phyloP scores from a whole-genome alignment of 2,113 vertebrate genomes.

The Ivindomyrus marchei region DNA sequence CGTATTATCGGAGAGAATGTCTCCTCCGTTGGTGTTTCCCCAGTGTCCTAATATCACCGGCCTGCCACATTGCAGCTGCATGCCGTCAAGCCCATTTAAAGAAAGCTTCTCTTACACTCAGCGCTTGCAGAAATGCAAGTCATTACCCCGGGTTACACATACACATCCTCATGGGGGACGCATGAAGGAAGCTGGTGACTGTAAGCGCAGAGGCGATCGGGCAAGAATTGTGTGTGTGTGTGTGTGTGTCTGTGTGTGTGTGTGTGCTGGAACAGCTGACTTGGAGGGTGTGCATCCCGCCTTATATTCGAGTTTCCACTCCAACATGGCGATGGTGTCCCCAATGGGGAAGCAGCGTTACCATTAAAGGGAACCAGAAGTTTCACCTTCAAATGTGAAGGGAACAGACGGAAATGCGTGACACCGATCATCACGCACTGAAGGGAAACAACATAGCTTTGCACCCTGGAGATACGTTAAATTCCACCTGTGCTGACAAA shows the following conservation, averaged over 20 bases:
- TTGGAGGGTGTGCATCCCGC: neutral
- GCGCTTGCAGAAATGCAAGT: slow-evolving; percentile 24
- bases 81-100: neutral
- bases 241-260: neutral
- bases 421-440: neutral
- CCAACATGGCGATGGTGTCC: neutral
- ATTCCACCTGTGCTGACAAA: neutral
- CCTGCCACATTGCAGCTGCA: neutral
- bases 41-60: neutral
- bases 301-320: neutral
- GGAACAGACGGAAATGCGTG: neutral
- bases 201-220: neutral
- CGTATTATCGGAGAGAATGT: neutral
- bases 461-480: neutral
- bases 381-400: neutral
- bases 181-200: neutral
- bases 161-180: neutral
- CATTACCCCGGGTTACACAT: slow-evolving; percentile 27
- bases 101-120: neutral
- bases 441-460: neutral
- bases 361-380: neutral
- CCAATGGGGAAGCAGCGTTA: neutral
- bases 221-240: neutral
- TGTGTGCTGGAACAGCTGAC: neutral
- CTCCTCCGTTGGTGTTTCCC: neutral